Conservation (phyloP, 2,888 invertebrate genomes). For the Corythucha ciliata region DNA sequence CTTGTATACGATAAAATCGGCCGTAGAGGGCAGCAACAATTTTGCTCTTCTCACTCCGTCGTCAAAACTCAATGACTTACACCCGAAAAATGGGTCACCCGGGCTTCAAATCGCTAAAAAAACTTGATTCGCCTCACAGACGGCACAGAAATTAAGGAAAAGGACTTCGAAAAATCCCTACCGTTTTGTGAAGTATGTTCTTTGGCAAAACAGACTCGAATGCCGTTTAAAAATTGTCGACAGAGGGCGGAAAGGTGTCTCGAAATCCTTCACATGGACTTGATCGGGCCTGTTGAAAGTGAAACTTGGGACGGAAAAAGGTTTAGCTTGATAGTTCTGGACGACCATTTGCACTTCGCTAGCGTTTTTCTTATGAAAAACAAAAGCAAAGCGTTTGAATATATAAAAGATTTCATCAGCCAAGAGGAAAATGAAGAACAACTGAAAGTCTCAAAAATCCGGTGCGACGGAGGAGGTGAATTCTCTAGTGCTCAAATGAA, state of each 20-base stretch:
- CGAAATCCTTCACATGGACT: slow-evolving; percentile 30
- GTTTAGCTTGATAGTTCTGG: slow-evolving; percentile 30
- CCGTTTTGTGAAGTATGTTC: slow-evolving; percentile 33
- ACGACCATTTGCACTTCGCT: slow-evolving; percentile 30
- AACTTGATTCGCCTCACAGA: not conserved
- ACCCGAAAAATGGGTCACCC: not conserved
- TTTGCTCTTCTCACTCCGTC: no score
- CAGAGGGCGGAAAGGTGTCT: slow-evolving; percentile 24
- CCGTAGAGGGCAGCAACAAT: not conserved
- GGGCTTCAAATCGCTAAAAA: not conserved
- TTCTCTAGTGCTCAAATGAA: slow-evolving; percentile 18
- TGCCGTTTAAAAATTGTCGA: slow-evolving; percentile 31
- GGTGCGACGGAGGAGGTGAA: no score
- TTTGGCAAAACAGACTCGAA: slow-evolving; percentile 34
- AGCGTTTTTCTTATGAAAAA: slow-evolving; percentile 26
- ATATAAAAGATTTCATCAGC: slow-evolving; percentile 32
- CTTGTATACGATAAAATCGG: not conserved
- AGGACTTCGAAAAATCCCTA: slow-evolving; percentile 27
- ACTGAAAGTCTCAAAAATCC: slow-evolving; percentile 31
- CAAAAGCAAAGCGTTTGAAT: slow-evolving; percentile 29
- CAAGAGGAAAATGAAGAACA: slow-evolving; percentile 30
- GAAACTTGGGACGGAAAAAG: slow-evolving; percentile 23
- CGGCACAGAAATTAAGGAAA: slow-evolving; percentile 3
- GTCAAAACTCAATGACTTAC: no score
- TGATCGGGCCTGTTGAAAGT: slow-evolving; percentile 25